phyloP scores from a whole-genome alignment of 2,113 vertebrate species.

The Oryzias woworae region DNA sequence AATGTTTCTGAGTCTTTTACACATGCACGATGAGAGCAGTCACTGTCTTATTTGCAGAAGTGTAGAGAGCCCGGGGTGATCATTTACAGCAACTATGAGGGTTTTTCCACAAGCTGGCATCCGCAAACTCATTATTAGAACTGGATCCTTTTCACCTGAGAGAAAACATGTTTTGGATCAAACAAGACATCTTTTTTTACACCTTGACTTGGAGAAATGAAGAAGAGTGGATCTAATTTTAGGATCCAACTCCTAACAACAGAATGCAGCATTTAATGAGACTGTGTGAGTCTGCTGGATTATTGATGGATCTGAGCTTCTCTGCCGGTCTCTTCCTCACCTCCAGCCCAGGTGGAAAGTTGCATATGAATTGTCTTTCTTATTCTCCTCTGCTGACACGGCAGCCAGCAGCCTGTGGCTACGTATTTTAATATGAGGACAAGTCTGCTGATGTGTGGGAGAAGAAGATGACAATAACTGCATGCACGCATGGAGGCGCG shows the following conservation, averaged over 20 bases:
- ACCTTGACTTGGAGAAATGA: conserved; percentile 2
- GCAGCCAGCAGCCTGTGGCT: conserved; percentile 54
- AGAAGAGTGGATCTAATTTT: conserved; percentile 29
- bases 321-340: conserved; percentile 53
- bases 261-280: conserved; percentile 46
- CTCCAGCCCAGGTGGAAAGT: conserved; percentile 54
- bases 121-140: conserved; percentile 1
- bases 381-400: conserved; percentile 60
- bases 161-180: conserved; percentile 12
- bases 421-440: conserved; percentile 54
- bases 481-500: conserved; percentile 1
- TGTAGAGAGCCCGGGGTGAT: too few relatives aligned
- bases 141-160: conserved; percentile 1
- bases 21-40: too few relatives aligned
- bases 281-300: conserved; percentile 38
- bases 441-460: conserved; percentile 20
- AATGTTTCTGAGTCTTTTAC: too few relatives aligned
- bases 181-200: conserved; percentile 34
- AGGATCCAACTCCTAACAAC: conserved; percentile 11
- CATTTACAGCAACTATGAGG: conserved; percentile 21
- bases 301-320: conserved; percentile 56
- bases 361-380: conserved; percentile 66
- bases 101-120: conserved; percentile 17
- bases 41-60: too few relatives aligned
- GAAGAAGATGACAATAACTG: neutral